Conservation (phyloP, 2,888 invertebrate genomes). For the Arrhopalites spinosus region DNA sequence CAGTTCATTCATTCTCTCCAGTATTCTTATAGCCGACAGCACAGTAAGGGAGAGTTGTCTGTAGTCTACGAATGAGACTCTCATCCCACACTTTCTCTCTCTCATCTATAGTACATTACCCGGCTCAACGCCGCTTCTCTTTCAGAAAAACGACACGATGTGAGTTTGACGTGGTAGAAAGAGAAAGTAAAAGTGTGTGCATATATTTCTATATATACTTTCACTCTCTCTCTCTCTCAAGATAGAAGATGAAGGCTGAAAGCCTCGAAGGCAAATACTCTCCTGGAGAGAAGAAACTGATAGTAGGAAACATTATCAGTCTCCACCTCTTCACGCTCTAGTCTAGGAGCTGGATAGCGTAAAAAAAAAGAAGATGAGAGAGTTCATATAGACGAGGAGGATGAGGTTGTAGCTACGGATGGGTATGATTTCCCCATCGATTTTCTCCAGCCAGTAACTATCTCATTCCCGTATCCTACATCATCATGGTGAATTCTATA, state of each 20-base stretch:
- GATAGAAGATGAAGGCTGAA: constrained; percentile 17
- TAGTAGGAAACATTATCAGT: neutral
- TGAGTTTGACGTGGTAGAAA: neutral
- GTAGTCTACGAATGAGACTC: neutral
- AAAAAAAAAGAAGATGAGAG: neutral
- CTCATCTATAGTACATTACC: neutral
- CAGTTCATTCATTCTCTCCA: constrained; percentile 13
- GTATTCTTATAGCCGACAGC: neutral
- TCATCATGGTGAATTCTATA: constrained; percentile 27
- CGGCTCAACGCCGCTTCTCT: neutral
- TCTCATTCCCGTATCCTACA: constrained; percentile 30
- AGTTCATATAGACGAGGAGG: neutral
- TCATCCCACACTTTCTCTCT: neutral
- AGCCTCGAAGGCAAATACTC: constrained; percentile 25
- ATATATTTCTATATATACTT: neutral
- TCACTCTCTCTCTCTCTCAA: neutral
- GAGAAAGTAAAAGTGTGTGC: neutral
- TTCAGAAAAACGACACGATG: no score
- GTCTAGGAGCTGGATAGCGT: no score
- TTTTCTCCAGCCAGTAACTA: constrained; percentile 25
- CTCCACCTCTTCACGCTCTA: neutral
- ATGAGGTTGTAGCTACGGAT: no score
- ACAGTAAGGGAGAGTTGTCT: neutral
- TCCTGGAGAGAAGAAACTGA: constrained; percentile 3
- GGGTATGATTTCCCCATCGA: constrained; percentile 22